A percentile compares a stretch with the other conserved stretches of the same genome.
Evolutionary conservation across 2,113 vertebrate species (phyloP).

Genomic region (Fregata magnificens): DNA sequence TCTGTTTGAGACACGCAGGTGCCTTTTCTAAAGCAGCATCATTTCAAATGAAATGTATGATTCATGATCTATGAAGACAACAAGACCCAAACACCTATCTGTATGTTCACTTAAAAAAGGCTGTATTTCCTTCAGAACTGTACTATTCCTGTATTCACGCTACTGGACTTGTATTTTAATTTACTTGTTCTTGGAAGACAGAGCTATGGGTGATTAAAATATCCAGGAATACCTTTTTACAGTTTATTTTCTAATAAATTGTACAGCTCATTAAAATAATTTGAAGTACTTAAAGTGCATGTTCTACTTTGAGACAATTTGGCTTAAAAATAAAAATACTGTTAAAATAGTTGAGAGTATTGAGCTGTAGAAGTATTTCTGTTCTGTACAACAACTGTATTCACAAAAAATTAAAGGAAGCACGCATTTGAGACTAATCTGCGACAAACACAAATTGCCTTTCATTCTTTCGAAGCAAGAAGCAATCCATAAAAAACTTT

Average conservation of each 20-base stretch:
- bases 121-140: not conserved
- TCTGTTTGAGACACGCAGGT: not conserved
- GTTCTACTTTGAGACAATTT: not conserved
- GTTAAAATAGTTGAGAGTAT: not conserved
- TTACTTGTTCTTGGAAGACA: not conserved
- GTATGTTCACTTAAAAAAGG: not conserved
- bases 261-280: not conserved
- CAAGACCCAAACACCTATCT: not conserved
- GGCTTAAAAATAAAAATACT: not conserved
- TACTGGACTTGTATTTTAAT: not conserved
- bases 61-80: fast-evolving
- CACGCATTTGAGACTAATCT: not conserved
- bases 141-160: fast-evolving
- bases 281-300: not conserved
- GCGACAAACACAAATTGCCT: not conserved
- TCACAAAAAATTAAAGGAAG: not conserved
- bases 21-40: not conserved
- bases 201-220: not conserved
- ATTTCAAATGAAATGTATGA: not conserved
- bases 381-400: not conserved
- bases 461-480: not conserved
- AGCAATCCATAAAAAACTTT: not conserved
- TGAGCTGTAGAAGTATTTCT: not conserved
- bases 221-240: not conserved
- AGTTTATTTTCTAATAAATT: not conserved